Base-by-base conservation (phyloP, 2,797 vertebrate genomes). In the Sphaeramia orbicularis region DNA sequence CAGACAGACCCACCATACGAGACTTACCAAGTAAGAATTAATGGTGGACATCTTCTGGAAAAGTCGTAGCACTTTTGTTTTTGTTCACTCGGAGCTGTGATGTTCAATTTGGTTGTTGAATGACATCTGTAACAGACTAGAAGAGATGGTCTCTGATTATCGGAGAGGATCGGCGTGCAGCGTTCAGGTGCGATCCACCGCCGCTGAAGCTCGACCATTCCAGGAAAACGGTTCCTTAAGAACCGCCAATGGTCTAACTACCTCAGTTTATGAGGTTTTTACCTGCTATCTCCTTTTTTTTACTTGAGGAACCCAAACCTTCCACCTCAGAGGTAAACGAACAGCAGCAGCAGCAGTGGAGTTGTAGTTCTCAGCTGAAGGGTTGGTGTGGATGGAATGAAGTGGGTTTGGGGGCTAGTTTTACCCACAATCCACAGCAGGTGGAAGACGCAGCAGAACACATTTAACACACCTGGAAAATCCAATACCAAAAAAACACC, bases 231-330 rank as follows among this genome's bases (percentile, higher is more conserved):
- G 95, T 95, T 96, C 94, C 95, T 94, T 95, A 88, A 92, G 94
- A 96, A 95, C 94, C 64, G 18, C 43, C 35, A 2, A 94, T 95
- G 95, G 95, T 96, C 95, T 95, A 95, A 95, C 96, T 97, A 97
- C 96, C 96, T 98, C 96, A 91, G 94, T 95, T 94, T 96, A 27
- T 93, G 93, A 95, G 95, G 96, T 35, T 96, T 95, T 95, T 90
- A 92, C 95, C 96, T 95, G 94, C 95, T 94, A 94, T 94, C 92
- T 95, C 92, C 13, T 94, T 84, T 96, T 94, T 93, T 96, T 93
- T 96, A 95, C 93, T 96, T 94, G 94, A 94, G 95, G 93, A 96
- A 93, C 60, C 94, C 92, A 58, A 44, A 35, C 3, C 7, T 50
- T 15, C 36, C 49, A 10, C 48, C 94, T 94, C 93, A 95, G 91